These are phyloP conservation scores for Oasisia sp. DNA, from an alignment of 2,888 invertebrate species.

Conservation along the genomic window DNA sequence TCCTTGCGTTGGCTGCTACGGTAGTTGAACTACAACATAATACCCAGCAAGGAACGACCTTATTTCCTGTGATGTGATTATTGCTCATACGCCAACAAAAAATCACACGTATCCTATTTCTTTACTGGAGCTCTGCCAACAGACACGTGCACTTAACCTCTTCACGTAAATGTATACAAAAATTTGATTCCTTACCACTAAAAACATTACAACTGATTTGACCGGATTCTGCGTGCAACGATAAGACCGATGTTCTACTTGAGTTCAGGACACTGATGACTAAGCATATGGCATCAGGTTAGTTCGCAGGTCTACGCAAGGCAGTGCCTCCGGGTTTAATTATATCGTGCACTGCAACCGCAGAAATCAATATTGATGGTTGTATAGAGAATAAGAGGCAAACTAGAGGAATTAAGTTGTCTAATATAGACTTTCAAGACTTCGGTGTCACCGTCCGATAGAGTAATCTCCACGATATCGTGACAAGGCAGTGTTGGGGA, in stretches of 20 bases:
- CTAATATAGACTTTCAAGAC: neutral
- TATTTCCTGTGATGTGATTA: too few relatives aligned
- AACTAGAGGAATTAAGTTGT: neutral
- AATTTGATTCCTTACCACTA: neutral
- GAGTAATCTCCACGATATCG: neutral
- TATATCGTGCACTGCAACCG: neutral
- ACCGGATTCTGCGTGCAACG: neutral
- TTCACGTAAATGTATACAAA: neutral
- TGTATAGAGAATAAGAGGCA: neutral
- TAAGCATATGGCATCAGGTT: neutral
- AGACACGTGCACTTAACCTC: neutral
- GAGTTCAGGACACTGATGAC: neutral
- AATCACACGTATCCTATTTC: too few relatives aligned
- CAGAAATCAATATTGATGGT: constrained; percentile 17
- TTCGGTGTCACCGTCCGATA: neutral
- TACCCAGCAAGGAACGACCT: too few relatives aligned
- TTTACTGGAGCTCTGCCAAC: neutral
- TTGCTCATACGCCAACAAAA: too few relatives aligned
- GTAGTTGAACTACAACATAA: too few relatives aligned
- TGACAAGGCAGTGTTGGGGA: neutral
- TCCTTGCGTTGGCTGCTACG: too few relatives aligned
- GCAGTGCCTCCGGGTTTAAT: neutral
- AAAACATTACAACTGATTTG: neutral
- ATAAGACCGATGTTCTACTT: neutral
- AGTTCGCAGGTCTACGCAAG: neutral